Percentiles rank a stretch among this genome's conserved stretches.
These are phyloP conservation scores for Drymonia ruficornis DNA, from an alignment of 2,888 invertebrate genomes.

Conservation along the genomic window DNA sequence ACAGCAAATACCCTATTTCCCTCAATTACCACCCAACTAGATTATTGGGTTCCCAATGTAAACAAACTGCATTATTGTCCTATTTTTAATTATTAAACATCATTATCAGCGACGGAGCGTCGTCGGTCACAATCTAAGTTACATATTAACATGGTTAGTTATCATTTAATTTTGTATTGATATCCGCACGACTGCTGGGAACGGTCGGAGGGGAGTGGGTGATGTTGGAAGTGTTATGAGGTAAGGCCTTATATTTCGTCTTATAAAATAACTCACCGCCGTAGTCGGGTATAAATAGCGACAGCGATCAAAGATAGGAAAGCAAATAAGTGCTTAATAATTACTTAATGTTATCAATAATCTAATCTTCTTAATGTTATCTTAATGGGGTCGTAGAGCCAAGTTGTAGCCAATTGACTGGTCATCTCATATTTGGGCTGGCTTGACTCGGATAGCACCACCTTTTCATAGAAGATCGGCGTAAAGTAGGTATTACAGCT, in stretches of 20 bases:
- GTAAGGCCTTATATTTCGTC: neutral
- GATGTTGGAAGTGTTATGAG: neutral
- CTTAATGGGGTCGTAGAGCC: too few species aligned
- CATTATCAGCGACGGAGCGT: slow-evolving; percentile 22
- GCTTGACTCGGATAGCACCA: too few species aligned
- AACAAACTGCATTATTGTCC: slow-evolving; percentile 26
- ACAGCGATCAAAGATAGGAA: too few species aligned
- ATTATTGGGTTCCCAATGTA: slow-evolving; percentile 21
- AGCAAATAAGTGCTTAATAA: too few species aligned
- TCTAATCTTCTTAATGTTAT: too few species aligned
- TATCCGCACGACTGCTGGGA: slow-evolving; percentile 27
- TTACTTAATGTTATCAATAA: too few species aligned
- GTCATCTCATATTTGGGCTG: too few species aligned
- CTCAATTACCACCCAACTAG: slow-evolving; percentile 13
- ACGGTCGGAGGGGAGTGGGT: slow-evolving; percentile 11
- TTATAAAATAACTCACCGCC: too few species aligned
- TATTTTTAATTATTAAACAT: slow-evolving; percentile 29
- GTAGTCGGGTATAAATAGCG: too few species aligned
- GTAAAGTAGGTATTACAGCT: too few species aligned
- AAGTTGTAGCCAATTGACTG: too few species aligned
- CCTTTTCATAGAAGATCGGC: too few species aligned
- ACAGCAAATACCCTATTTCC: neutral
- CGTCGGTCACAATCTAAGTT: slow-evolving; percentile 34
- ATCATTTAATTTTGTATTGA: slow-evolving; percentile 48
- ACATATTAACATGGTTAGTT: slow-evolving; percentile 47